Conservation (phyloP, 1,140 invertebrate genomes). For the Augochlora pura region DNA sequence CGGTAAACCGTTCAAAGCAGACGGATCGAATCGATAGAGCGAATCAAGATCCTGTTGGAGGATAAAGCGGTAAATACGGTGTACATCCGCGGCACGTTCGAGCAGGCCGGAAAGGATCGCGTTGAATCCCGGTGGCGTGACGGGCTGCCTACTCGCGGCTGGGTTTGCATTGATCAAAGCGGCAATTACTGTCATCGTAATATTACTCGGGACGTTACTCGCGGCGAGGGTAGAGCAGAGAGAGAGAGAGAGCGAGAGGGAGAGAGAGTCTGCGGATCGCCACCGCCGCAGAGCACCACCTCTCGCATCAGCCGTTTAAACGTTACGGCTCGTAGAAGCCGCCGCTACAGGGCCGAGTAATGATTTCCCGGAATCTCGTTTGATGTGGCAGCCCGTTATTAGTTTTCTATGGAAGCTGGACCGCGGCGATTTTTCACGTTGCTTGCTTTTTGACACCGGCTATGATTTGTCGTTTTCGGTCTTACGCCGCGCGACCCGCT, state of each 20-base stretch:
- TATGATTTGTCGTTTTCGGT: too few relatives aligned
- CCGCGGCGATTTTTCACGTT: constrained; percentile 62
- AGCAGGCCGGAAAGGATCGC: constrained; percentile 57
- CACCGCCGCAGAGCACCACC: background rate
- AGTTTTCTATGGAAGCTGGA: constrained; percentile 66
- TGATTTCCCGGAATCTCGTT: constrained; percentile 70
- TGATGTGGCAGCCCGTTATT: constrained; percentile 69
- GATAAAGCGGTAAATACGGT: background rate
- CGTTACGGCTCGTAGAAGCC: constrained; percentile 47
- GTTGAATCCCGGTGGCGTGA: constrained; percentile 63
- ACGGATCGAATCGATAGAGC: background rate
- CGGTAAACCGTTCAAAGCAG: background rate
- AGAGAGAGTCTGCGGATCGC: constrained; percentile 11
- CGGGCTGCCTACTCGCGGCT: constrained; percentile 68
- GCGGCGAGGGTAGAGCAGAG: constrained; percentile 36
- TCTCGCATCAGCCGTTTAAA: constrained; percentile 52
- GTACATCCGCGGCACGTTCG: constrained; percentile 4
- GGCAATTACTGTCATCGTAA: constrained; percentile 78
- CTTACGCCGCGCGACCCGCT: too few relatives aligned
- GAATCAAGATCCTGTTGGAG: constrained; percentile 1
- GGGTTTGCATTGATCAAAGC: constrained; percentile 76
- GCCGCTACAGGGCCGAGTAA: constrained; percentile 53
- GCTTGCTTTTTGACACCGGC: constrained; percentile 38
- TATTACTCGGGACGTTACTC: constrained; percentile 75
- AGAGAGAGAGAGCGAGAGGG: constrained; percentile 1